Evolutionary conservation across 2,888 invertebrate genomes (phyloP), one percentile per base, ranked within the genome.

Genomic region (Drosophila anomalipes): DNA sequence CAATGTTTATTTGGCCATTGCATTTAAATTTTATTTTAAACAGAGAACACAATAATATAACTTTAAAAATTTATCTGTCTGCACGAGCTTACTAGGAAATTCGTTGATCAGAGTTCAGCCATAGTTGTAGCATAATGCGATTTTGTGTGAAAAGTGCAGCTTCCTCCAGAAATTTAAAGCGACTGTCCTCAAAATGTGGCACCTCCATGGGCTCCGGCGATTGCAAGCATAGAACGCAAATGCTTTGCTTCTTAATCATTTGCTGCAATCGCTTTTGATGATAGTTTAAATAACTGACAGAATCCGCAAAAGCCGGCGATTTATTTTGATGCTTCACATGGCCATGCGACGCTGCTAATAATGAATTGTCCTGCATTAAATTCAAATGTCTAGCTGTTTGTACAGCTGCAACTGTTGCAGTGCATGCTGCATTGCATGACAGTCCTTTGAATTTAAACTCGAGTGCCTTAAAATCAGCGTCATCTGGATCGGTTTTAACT

Each of bases 81-180:
- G 72, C 73, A 66, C 74, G 62, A 56, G 41, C 63, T 39, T 65
- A 49, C 72, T 83, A 81, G 67, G 59, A 75, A 57, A 83, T 79
- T 37, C 79, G 63, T 62, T 58, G 59, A 71, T 83, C 77, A 52
- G 73, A 63, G 63, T 86, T 74, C 44, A 79, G 67, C 83, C 86
- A 83, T 63, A 65, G 59, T 58, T 73, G 71, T 52, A 79, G 71
- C 86, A 86, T 84, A 14, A 70, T 58, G 28, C 76, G 80, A 72
- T 82, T 86, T 63, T 86, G 87, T 30, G 74, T 71, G 70, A 79
- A 71, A 53, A 85, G 60, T 26, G 87, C 74, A 54, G 71, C 47
- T 64, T 81, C 82, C 53, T 86, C 87, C 26, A 85, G 70, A 49
- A 67, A 71, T 65, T 67, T 70, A 61, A 81, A 81, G 57, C 76